These are phyloP conservation scores for Conomelus anceps DNA, from an alignment of 2,888 invertebrate species.

Conservation along the genomic window DNA sequence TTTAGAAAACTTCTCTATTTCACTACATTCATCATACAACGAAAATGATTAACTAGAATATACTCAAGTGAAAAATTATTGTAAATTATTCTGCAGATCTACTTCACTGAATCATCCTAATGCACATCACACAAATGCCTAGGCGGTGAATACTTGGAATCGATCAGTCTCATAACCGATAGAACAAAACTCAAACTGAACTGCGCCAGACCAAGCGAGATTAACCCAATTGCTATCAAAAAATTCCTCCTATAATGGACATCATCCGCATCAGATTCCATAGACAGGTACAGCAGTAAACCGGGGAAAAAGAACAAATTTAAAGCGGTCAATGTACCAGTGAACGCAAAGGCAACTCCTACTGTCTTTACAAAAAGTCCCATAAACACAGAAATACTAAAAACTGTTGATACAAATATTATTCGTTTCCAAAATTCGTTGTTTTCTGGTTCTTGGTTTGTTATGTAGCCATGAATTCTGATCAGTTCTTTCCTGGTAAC, in stretches of 20 bases:
- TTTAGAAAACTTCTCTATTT: too few relatives aligned
- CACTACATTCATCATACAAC: too few relatives aligned
- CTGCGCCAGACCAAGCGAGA: not conserved
- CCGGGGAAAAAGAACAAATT: not conserved
- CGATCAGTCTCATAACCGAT: not conserved
- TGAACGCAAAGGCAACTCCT: not conserved
- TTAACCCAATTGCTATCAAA: not conserved
- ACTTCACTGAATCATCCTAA: too few relatives aligned
- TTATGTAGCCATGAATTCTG: not conserved
- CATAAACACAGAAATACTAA: not conserved
- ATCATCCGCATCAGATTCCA: not conserved
- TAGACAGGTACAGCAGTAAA: not conserved
- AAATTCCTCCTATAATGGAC: not conserved
- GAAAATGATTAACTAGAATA: too few relatives aligned
- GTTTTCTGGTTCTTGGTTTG: not conserved
- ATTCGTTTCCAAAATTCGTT: not conserved
- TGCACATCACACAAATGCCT: not conserved
- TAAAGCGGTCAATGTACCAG: not conserved
- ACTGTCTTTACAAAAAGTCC: not conserved
- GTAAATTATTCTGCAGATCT: too few relatives aligned
- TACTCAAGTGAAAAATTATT: too few relatives aligned
- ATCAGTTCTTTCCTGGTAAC: not conserved
- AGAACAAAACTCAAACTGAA: not conserved
- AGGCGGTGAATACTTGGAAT: not conserved
- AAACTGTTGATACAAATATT: not conserved